phyloP scores from a whole-genome alignment of 2,797 vertebrate genomes.

The Hipposideros larvatus region DNA sequence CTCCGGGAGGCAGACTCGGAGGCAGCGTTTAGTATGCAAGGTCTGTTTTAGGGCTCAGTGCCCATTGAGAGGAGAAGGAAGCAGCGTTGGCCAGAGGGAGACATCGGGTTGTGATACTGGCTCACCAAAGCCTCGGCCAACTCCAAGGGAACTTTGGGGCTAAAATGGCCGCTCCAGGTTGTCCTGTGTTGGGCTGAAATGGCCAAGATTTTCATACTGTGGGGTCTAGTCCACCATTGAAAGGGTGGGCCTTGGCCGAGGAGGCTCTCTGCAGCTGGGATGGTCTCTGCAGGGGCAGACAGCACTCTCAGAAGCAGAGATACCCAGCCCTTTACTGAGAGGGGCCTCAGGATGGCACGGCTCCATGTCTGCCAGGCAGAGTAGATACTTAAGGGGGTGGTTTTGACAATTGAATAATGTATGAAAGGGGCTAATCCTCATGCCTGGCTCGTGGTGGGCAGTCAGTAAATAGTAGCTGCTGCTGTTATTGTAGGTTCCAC shows the following conservation, averaged over 20 bases:
- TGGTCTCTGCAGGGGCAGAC: background rate
- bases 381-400: background rate
- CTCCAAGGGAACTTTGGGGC: background rate
- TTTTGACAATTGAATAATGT: background rate
- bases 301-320: background rate
- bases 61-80: background rate
- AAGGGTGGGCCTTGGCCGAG: background rate
- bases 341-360: background rate
- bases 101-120: background rate
- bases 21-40: background rate
- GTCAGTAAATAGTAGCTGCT: background rate
- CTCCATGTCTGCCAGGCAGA: background rate
- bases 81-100: background rate
- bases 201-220: background rate
- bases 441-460: background rate
- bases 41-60: background rate
- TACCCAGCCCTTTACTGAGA: background rate
- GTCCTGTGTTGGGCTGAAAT: background rate
- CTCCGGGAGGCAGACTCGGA: background rate
- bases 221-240: background rate
- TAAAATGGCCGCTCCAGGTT: background rate
- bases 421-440: background rate
- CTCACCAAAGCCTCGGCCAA: background rate
- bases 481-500: background rate
- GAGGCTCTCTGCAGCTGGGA: slow-evolving; percentile 4